A percentile compares a stretch with the other conserved stretches of the same genome.
Conservation (phyloP, 2,113 vertebrate genomes). For the Carollia perspicillata region DNA sequence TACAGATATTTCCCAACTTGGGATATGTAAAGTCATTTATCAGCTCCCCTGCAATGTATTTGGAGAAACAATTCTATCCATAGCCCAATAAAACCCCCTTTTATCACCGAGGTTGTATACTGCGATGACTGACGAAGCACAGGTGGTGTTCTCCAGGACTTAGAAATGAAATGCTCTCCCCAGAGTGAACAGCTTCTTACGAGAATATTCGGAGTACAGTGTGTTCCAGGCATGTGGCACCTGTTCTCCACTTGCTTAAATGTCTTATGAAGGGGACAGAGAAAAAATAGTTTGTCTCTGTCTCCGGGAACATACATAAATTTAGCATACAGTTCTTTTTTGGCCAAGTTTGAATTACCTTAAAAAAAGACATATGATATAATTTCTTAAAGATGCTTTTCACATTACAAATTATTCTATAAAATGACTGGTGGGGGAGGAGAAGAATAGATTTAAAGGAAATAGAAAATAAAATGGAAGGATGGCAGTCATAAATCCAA, state of each 20-base stretch:
- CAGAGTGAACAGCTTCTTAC: constrained; percentile 61
- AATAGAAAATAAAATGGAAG: neutral
- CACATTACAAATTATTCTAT: neutral
- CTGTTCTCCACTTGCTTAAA: constrained; percentile 70
- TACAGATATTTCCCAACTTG: neutral
- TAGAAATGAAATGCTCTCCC: constrained; percentile 62
- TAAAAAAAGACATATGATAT: constrained; percentile 47
- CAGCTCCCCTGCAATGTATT: neutral
- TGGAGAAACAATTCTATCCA: neutral
- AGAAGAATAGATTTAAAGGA: neutral
- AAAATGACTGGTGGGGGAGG: neutral
- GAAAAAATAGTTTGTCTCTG: constrained; percentile 74
- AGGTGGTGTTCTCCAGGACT: constrained; percentile 43
- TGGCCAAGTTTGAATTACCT: constrained; percentile 63
- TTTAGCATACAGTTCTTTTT: constrained; percentile 68
- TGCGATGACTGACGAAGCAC: constrained; percentile 39
- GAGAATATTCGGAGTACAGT: constrained; percentile 68
- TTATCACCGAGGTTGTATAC: neutral
- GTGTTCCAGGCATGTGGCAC: constrained; percentile 66
- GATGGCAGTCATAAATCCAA: neutral
- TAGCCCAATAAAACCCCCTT: neutral
- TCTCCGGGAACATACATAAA: constrained; percentile 71
- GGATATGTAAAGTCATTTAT: neutral
- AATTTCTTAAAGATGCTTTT: constrained; percentile 47
- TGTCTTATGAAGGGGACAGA: constrained; percentile 68